A percentile compares a stretch with the other conserved stretches of the same genome.
Conservation (phyloP, 2,888 invertebrate genomes). For the Oscheius sp. region DNA sequence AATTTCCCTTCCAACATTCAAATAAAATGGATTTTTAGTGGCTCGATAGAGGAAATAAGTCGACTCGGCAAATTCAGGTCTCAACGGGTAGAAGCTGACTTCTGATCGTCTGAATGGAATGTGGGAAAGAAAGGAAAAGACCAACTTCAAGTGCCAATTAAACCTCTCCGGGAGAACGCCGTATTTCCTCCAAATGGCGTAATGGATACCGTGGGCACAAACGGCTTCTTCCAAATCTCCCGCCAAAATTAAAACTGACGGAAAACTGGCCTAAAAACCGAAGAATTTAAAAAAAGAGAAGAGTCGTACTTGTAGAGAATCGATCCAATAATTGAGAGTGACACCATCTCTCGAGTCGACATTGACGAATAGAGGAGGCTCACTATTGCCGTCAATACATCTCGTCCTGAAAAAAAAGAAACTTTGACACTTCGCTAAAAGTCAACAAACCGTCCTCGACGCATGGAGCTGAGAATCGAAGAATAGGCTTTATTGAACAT, state of each 20-base stretch:
- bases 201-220: constrained; percentile 77
- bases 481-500: constrained; percentile 76
- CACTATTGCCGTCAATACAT: constrained; percentile 73
- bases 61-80: constrained; percentile 77
- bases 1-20: constrained; percentile 77
- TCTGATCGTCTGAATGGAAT: constrained; percentile 72
- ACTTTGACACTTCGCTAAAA: background rate
- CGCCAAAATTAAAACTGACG: constrained; percentile 74
- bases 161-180: constrained; percentile 75
- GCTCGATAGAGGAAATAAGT: constrained; percentile 76
- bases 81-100: constrained; percentile 77
- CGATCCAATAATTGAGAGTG: constrained; percentile 77
- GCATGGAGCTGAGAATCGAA: constrained; percentile 75
- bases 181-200: constrained; percentile 77
- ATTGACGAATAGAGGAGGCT: constrained; percentile 77
- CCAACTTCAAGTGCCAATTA: constrained; percentile 72
- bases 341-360: constrained; percentile 77
- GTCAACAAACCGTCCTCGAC: constrained; percentile 72
- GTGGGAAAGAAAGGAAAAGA: background rate
- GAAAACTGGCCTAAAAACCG: constrained; percentile 68
- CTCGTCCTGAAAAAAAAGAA: constrained; percentile 12
- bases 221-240: constrained; percentile 79
- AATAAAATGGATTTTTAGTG: constrained; percentile 78
- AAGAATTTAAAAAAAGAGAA: background rate
- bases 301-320: constrained; percentile 76